phyloP scores from a whole-genome alignment of 30 jellyfish, hydroid and myxozoan species.

The Mastigias papua region DNA sequence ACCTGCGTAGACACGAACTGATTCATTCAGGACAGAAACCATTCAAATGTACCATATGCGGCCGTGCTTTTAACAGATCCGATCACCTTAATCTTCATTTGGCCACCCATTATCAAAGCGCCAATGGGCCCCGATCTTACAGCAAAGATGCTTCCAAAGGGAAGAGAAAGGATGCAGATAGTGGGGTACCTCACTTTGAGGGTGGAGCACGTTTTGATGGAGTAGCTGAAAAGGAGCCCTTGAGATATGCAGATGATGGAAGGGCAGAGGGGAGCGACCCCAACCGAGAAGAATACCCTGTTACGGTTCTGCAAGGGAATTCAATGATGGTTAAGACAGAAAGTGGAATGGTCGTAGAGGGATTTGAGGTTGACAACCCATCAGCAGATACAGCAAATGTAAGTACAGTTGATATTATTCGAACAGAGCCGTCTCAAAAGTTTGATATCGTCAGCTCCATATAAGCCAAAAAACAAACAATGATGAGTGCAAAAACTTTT shows the following conservation, averaged over 20 bases:
- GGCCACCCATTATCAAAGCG: constrained; percentile 75
- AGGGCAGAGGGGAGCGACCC: constrained; percentile 9
- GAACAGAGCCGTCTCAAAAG: constrained; percentile 23
- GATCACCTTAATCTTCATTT: constrained; percentile 75
- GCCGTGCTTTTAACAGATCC: constrained; percentile 77
- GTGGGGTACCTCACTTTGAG: neutral
- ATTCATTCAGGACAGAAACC: constrained; percentile 78
- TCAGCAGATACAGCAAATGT: constrained; percentile 8
- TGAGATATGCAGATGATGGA: constrained; percentile 1
- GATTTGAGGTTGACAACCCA: neutral
- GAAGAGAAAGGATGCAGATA: constrained; percentile 23
- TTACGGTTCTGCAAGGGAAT: neutral
- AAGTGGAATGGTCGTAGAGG: neutral
- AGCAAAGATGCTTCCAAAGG: constrained; percentile 44
- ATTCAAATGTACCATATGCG: constrained; percentile 75
- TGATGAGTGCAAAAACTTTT: constrained; percentile 19
- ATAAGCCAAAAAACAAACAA: constrained; percentile 7
- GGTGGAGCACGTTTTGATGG: neutral
- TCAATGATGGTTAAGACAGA: neutral
- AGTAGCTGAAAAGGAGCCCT: constrained; percentile 7
- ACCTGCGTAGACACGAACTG: constrained; percentile 66
- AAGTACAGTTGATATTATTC: constrained; percentile 29
- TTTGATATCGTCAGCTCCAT: constrained; percentile 52
- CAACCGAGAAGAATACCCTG: constrained; percentile 9
- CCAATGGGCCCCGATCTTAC: constrained; percentile 56